phyloP scores from a whole-genome alignment of 37 sponge, comb jelly and placozoan species.

The Petrosia ficiformis region DNA sequence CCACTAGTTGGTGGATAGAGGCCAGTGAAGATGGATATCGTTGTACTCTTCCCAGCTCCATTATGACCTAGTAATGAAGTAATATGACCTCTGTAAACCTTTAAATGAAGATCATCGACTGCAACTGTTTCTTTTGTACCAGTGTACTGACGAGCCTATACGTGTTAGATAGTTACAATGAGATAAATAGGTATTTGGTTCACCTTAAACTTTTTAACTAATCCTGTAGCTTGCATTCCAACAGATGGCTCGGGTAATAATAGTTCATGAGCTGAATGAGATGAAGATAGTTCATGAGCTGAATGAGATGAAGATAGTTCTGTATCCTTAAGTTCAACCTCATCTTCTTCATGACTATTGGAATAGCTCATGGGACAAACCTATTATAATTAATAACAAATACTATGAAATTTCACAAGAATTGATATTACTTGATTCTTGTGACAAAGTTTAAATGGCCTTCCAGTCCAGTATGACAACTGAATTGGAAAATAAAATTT shows the following conservation, averaged over 20 bases:
- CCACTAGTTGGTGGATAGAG: constrained; percentile 85
- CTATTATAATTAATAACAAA: no score
- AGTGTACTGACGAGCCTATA: constrained; percentile 2
- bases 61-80: constrained; percentile 96
- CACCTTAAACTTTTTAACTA: constrained; percentile 6
- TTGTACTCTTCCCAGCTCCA: constrained; percentile 97
- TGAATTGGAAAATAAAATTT: constrained; percentile 45
- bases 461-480: constrained; percentile 54
- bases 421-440: no score
- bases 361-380: no score
- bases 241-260: not conserved
- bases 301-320: not conserved
- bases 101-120: constrained; percentile 75
- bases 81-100: constrained; percentile 91
- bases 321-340: no score
- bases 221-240: not conserved
- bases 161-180: no score
- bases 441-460: no score
- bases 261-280: not conserved
- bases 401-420: no score
- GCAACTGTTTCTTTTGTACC: constrained; percentile 94
- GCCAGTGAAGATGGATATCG: constrained; percentile 92
- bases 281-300: not conserved
- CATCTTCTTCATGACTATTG: no score
- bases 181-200: no score